Conservation (phyloP, 2,113 vertebrate genomes). For the Dasyornis broadbenti region DNA sequence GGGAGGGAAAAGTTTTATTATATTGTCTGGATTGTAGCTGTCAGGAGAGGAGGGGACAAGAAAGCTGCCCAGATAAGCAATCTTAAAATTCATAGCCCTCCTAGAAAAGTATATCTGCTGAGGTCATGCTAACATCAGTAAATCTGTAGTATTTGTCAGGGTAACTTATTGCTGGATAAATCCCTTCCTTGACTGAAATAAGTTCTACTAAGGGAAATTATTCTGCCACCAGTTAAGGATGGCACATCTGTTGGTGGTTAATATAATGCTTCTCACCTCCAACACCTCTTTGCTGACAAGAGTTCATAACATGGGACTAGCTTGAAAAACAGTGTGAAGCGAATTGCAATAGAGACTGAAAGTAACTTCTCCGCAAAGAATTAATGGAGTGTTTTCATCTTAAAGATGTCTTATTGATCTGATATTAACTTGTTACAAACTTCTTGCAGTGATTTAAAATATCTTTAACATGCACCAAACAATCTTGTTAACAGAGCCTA, state of each 20-base stretch:
- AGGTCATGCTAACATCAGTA: not conserved
- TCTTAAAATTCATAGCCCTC: not conserved
- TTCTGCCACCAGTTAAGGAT: not conserved
- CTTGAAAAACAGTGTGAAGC: not conserved
- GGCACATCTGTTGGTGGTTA: not conserved
- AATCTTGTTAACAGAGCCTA: not conserved
- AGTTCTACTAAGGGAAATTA: not conserved
- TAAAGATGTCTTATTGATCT: not conserved
- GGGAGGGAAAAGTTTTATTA: not conserved
- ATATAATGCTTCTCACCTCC: not conserved
- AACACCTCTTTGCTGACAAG: not conserved
- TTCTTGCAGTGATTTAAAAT: not conserved
- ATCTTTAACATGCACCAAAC: not conserved
- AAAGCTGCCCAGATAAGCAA: not conserved
- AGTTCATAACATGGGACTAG: not conserved
- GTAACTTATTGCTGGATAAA: not conserved
- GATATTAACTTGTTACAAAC: not conserved
- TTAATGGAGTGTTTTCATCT: not conserved
- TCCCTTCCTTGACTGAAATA: not conserved
- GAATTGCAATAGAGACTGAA: not conserved
- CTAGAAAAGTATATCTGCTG: not conserved
- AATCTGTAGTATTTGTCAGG: not conserved
- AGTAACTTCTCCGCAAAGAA: not conserved
- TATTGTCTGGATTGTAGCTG: not conserved
- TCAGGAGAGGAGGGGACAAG: not conserved